Conservation (phyloP, 2,113 vertebrate genomes). For the Vulpes vulpes region DNA sequence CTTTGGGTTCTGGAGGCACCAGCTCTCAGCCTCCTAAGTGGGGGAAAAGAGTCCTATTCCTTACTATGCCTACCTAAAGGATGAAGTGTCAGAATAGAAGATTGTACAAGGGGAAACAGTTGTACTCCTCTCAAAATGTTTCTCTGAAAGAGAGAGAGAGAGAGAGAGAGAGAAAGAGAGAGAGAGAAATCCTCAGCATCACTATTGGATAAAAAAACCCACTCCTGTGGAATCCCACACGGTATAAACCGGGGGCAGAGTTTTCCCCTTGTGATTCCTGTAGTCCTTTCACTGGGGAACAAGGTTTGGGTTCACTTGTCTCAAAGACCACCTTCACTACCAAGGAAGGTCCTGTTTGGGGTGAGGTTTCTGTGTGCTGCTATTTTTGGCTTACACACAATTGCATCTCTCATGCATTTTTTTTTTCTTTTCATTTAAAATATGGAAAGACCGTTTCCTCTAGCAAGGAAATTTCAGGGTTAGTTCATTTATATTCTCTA, state of each 20-base stretch:
- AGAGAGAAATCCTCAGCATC: neutral
- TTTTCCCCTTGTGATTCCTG: neutral
- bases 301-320: neutral
- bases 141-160: neutral
- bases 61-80: conserved; percentile 28
- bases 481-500: neutral
- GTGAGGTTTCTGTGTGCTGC: neutral
- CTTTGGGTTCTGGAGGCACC: conserved; percentile 43
- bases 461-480: neutral
- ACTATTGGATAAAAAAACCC: neutral
- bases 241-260: neutral
- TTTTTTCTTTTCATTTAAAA: neutral
- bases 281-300: neutral
- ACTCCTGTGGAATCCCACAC: neutral
- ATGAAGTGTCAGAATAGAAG: conserved; percentile 37
- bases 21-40: neutral
- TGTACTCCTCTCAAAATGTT: neutral
- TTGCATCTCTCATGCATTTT: neutral
- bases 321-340: neutral
- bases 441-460: neutral
- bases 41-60: neutral
- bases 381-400: neutral
- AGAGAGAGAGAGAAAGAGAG: neutral
- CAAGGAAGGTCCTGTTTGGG: neutral
- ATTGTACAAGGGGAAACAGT: neutral